Conservation (phyloP, 1,140 invertebrate genomes). For the Megalonaias nervosa region DNA sequence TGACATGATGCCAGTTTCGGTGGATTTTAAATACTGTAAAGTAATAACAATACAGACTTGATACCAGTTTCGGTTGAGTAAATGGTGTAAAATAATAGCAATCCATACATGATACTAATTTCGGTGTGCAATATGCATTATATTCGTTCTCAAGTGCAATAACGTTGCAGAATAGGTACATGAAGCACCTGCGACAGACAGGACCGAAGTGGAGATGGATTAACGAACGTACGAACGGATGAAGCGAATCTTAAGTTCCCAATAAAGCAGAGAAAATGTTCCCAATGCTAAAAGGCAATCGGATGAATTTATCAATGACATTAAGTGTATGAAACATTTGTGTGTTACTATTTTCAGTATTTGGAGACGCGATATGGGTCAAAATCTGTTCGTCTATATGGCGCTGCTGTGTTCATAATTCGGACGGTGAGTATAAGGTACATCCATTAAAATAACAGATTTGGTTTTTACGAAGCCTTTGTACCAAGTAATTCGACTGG, state of each 20-base stretch:
- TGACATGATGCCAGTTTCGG: too few species aligned
- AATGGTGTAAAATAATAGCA: too few species aligned
- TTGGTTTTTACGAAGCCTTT: neutral
- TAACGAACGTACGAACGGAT: neutral
- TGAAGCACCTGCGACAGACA: neutral
- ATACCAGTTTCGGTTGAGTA: too few species aligned
- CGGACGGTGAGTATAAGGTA: conserved; percentile 34
- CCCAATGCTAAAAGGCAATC: neutral
- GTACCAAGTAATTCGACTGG: too few species aligned
- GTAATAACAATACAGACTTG: too few species aligned
- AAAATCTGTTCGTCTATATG: conserved; percentile 47
- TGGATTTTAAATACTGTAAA: too few species aligned
- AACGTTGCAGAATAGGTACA: neutral
- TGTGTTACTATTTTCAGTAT: conserved; percentile 67
- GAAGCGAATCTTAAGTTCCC: too few species aligned
- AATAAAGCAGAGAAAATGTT: too few species aligned
- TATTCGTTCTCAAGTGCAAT: too few species aligned
- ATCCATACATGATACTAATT: too few species aligned
- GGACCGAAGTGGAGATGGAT: too few species aligned
- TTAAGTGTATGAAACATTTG: neutral
- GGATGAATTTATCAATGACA: neutral
- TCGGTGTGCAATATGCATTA: too few species aligned
- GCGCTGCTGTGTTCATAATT: conserved; percentile 44
- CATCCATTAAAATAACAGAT: neutral
- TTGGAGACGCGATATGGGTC: conserved; percentile 53